Evolutionary conservation across 2,797 vertebrate species (phyloP).

Genomic region (Babyrousa celebensis): DNA sequence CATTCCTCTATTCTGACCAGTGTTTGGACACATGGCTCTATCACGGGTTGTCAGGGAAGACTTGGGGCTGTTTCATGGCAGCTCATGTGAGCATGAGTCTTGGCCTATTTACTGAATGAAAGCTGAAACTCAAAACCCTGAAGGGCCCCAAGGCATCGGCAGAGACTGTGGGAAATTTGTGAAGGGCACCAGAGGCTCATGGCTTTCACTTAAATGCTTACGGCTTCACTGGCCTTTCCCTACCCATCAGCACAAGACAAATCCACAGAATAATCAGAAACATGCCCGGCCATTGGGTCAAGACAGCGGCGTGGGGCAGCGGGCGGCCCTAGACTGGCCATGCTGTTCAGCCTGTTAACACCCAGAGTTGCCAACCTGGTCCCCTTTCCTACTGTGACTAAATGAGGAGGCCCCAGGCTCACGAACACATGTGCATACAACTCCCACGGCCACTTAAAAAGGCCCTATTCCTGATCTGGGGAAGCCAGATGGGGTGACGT

Average conservation of each 20-base stretch:
- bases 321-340: neutral
- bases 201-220: constrained; percentile 61
- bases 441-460: neutral
- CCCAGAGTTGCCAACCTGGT: neutral
- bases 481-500: neutral
- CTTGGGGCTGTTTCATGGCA: neutral
- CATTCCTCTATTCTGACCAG: neutral
- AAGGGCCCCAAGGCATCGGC: constrained; percentile 75
- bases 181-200: constrained; percentile 69
- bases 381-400: neutral
- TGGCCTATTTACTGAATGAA: constrained; percentile 66
- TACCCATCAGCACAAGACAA: constrained; percentile 74
- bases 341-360: neutral
- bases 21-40: neutral
- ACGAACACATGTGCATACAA: neutral
- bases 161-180: constrained; percentile 79
- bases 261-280: constrained; percentile 77
- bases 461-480: neutral
- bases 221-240: constrained; percentile 78
- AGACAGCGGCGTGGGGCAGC: constrained; percentile 27
- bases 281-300: constrained; percentile 54
- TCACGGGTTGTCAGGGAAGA: neutral
- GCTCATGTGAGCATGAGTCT: neutral
- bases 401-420: neutral
- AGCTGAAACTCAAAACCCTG: constrained; percentile 67